Evolutionary conservation across 2,888 invertebrate genomes (phyloP), one percentile per base, ranked within the genome.

Genomic region (Drosophila birchii): DNA sequence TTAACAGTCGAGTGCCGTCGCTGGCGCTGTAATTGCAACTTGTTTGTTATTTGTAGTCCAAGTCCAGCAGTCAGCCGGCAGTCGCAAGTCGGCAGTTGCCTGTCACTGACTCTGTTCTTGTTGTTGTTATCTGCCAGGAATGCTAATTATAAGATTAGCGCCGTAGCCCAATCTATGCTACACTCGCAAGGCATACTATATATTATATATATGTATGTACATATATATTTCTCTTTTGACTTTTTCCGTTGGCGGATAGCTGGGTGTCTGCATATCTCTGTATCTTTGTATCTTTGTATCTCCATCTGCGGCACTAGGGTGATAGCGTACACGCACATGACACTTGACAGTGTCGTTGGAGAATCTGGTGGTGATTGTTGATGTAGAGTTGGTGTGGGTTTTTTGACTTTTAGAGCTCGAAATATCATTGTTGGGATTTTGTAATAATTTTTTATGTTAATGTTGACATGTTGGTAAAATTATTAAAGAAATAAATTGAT

Each of bases 121-220:
- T 75, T 86, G 75, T 76, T 88, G 88, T 86, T 85, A 88, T 85
- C 87, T 84, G 84, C 84, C 89, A 86, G 88, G 89, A 89, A 89
- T 89, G 88, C 89, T 89, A 86, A 86, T 86, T 86, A 88, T 86
- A 88, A 86, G 86, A 84, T 84, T 86, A 88, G 77, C 79, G 70
- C 73, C 74, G 67, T 57, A 58, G 72, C 72, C 72, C 73, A 75
- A 69, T 64, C 59, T 63, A 59, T 71, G 57, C 60, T 74, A 34
- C 43, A 29, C 43, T 59, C 59, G 51, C 36, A 11, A 14, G 49
- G 34, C 58, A 58, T 45, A 49, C 32, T 45, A 44, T 64, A 64
- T 47, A 23, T 34, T 23, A 29, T 38, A 20, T 39, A 20, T 38
- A 26, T 23, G 16, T 41, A 11, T n/a, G n/a, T n/a, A n/a, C n/a